Base-by-base conservation (phyloP, 2,888 invertebrate species). In the Amphiduros pacificus region DNA sequence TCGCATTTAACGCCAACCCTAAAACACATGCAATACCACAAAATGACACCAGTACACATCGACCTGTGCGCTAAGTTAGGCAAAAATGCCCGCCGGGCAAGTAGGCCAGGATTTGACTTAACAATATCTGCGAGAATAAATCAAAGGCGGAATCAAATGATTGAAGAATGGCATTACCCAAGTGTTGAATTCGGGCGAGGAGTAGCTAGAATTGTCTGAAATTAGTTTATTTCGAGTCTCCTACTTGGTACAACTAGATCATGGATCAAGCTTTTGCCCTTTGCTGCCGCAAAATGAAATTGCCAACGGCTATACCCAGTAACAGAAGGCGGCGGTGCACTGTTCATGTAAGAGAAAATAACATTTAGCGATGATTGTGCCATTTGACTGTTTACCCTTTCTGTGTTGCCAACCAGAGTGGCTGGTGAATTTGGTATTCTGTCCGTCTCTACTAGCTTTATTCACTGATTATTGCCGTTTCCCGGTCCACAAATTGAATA, bases 221-320 rank as follows among this genome's bases (percentile, higher is more conserved):
- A 58, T 58, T 58, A 58, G 51, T 58, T 58, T 58, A 58, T 58
- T 58, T 50, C 58, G 36, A 58, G 55, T 41, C n/a, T n/a, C n/a
- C n/a, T n/a, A n/a, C n/a, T n/a, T n/a, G n/a, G n/a, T n/a, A n/a
- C n/a, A n/a, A n/a, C n/a, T n/a, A n/a, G n/a, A n/a, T n/a, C n/a
- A n/a, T n/a, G n/a, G n/a, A n/a, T n/a, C n/a, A n/a, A n/a, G n/a
- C n/a, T n/a, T n/a, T n/a, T n/a, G n/a, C n/a, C n/a, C n/a, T n/a
- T n/a, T n/a, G n/a, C n/a, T n/a, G n/a, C n/a, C n/a, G n/a, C n/a
- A n/a, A n/a, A n/a, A n/a, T n/a, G n/a, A n/a, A n/a, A n/a, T n/a
- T n/a, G n/a, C n/a, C n/a, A n/a, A n/a, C n/a, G n/a, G n/a, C n/a
- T n/a, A n/a, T n/a, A n/a, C n/a, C n/a, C n/a, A n/a, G n/a, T n/a